phyloP scores from a whole-genome alignment of 1,140 invertebrate species.

The Aphidius gifuensis region DNA sequence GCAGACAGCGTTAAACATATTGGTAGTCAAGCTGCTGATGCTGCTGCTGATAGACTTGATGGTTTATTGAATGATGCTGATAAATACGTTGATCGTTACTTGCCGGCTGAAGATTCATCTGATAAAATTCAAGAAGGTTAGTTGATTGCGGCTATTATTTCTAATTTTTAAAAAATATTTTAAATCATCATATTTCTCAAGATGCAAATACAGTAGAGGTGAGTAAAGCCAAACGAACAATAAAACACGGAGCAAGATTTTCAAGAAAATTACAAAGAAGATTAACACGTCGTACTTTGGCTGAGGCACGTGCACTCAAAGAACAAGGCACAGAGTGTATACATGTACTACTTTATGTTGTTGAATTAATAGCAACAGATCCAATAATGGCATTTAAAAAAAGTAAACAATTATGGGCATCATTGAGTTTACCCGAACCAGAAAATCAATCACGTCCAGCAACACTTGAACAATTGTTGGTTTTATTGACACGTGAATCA shows the following conservation, averaged over 20 bases:
- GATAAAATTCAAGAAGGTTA: constrained; percentile 57
- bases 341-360: constrained; percentile 70
- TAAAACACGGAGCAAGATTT: constrained; percentile 71
- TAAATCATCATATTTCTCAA: constrained; percentile 16
- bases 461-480: constrained; percentile 72
- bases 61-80: constrained; percentile 71
- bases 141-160: constrained; percentile 9
- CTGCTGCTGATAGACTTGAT: constrained; percentile 68
- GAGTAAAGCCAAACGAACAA: constrained; percentile 65
- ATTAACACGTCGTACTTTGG: constrained; percentile 69
- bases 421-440: constrained; percentile 71
- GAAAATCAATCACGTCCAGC: constrained; percentile 77
- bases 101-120: constrained; percentile 61
- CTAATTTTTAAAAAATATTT: not conserved
- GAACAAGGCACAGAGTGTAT: constrained; percentile 76
- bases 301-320: constrained; percentile 72
- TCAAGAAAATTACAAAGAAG: constrained; percentile 67
- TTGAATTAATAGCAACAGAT: constrained; percentile 72
- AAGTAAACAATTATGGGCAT: constrained; percentile 67
- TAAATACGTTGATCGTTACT: constrained; percentile 75
- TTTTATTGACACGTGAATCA: constrained; percentile 69
- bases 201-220: constrained; percentile 34
- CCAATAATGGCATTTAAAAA: constrained; percentile 72
- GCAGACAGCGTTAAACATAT: constrained; percentile 76
- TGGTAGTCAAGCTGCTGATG: constrained; percentile 66